Evolutionary conservation across 2,888 invertebrate species (phyloP), one percentile per base, ranked within the genome.

Genomic region (Epistrophella euchroma): DNA sequence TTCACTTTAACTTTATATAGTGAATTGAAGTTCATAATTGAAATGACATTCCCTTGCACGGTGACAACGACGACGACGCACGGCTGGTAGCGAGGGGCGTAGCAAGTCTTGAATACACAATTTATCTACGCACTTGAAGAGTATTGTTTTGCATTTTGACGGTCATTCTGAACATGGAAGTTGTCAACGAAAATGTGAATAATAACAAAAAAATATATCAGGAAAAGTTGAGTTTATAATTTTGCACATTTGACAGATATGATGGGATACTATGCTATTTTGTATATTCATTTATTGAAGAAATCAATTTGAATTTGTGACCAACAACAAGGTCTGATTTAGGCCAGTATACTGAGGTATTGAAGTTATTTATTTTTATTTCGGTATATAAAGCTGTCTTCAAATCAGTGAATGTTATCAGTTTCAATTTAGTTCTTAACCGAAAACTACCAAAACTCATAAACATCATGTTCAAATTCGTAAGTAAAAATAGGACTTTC

Each of bases 391-490:
- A 72, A 68, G 50, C n/a, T 11, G 32, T 2, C 2, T 1, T 3
- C 3, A 9, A 35, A 11, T 11, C 35, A 11, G 7, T 47, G 0
- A 22, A 22, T 1, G 15, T 19, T 47, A 78, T 78, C 72, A 78
- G 78, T 78, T 64, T 64, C 55, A 32, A 4, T 72, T 70, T 37
- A 62, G 37, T 45, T 10, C 28, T 75, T 43, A 17, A 11, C 37
- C 70, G 7, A 68, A 78, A 73, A 52, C 35, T 32, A 66, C 43
- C 37, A 68, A 64, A 64, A 35, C 25, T 13, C 2, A 43, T 11
- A 68, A 7, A 28, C 79, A 84, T 45, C 0, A 85, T 85, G 84
- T 85, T 80, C 80, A 80, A 85, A 80, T 68, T 80, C 60, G 84
- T 85, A 60, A 76, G 80, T 78, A 15, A 13, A 22, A n/a, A 35